A percentile compares a stretch with the other conserved stretches of the same genome.
These are phyloP conservation scores for Acrossocheilus fasciatus DNA, from an alignment of 2,797 vertebrate genomes.

Conservation along the genomic window DNA sequence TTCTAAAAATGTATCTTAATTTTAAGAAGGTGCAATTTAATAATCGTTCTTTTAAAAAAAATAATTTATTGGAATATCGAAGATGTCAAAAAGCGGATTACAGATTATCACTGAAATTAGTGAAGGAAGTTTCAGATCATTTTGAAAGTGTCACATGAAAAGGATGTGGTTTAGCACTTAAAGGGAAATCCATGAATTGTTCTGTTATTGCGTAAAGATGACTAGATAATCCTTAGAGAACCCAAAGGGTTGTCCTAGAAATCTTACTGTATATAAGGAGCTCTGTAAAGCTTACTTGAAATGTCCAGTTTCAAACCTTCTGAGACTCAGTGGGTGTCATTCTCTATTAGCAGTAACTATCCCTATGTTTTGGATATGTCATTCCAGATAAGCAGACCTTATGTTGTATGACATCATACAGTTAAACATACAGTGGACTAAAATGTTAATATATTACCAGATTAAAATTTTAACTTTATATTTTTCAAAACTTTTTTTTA, in stretches of 20 bases:
- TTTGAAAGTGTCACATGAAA: conserved; percentile 71
- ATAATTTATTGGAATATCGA: background rate
- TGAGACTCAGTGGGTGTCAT: background rate
- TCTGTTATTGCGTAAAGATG: background rate
- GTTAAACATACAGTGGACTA: background rate
- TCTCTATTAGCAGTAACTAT: background rate
- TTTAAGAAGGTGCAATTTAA: background rate
- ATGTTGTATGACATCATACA: background rate
- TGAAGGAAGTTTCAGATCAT: conserved; percentile 71
- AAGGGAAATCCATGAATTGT: conserved; percentile 29
- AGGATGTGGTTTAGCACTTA: conserved; percentile 29
- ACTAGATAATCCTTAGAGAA: background rate
- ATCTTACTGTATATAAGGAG: background rate
- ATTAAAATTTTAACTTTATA: background rate
- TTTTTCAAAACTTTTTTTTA: background rate
- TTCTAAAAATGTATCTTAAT: background rate
- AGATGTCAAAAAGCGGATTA: background rate
- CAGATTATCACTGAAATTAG: background rate
- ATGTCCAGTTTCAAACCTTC: background rate
- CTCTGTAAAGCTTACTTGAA: background rate
- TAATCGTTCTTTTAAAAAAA: background rate
- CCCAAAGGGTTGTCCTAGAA: background rate
- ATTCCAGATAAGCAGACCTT: background rate
- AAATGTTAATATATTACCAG: background rate
- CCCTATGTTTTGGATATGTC: background rate